Evolutionary conservation across 1,140 invertebrate species (phyloP).

Genomic region (Lordiphosa stackelbergi): DNA sequence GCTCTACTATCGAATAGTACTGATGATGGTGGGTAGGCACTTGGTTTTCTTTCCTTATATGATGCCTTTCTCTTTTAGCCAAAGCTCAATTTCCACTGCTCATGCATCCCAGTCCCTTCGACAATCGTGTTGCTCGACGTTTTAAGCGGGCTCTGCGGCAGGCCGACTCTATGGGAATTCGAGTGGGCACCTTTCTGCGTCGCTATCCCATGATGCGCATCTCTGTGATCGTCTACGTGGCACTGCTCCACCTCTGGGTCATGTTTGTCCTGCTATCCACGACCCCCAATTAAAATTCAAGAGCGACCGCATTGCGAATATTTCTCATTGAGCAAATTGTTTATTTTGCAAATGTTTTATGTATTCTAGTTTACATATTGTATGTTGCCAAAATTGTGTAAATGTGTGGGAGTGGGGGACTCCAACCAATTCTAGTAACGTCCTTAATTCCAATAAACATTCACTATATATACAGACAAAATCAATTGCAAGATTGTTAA

Average conservation of each 20-base stretch:
- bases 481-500: conserved; percentile 35
- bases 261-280: conserved; percentile 73
- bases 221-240: conserved; percentile 84
- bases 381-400: conserved; percentile 38
- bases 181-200: conserved; percentile 87
- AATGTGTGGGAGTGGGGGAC: conserved; percentile 21
- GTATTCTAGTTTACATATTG: conserved; percentile 48
- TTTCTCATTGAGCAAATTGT: conserved; percentile 47
- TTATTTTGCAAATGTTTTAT: conserved; percentile 46
- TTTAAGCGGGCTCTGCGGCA: conserved; percentile 89
- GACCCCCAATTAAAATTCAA: conserved; percentile 55
- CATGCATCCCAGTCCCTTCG: conserved; percentile 86
- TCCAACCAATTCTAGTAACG: conserved; percentile 23
- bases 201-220: conserved; percentile 89
- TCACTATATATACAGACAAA: conserved; percentile 58
- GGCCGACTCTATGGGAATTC: conserved; percentile 85
- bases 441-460: conserved; percentile 64
- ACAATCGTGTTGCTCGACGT: conserved; percentile 85
- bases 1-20: conserved; percentile 81
- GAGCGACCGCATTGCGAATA: background rate
- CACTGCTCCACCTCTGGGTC: conserved; percentile 70
- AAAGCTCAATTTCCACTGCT: conserved; percentile 85
- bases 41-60: background rate
- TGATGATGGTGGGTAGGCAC: conserved; percentile 79
- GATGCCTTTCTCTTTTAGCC: conserved; percentile 34